These are phyloP conservation scores for Galaxea fascicularis DNA, from an alignment of 92 coral and sea anemone species.

Conservation along the genomic window DNA sequence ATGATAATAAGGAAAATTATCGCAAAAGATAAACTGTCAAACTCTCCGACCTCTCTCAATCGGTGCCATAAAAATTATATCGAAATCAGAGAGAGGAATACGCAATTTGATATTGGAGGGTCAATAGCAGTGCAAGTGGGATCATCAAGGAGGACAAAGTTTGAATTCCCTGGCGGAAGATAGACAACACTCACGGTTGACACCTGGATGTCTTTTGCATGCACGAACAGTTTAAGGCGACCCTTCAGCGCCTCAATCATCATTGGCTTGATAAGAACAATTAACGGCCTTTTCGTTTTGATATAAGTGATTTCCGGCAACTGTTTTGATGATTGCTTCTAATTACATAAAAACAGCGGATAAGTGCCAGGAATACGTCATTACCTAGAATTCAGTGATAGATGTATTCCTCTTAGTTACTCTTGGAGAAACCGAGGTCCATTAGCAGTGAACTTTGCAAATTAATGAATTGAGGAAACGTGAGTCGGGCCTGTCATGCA, in stretches of 20 bases:
- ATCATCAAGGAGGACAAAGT: too few species aligned
- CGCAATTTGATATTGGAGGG: too few species aligned
- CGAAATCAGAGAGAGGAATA: too few species aligned
- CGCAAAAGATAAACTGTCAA: too few species aligned
- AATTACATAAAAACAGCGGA: not conserved
- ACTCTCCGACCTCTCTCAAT: too few species aligned
- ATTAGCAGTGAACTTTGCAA: not conserved
- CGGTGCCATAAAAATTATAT: too few species aligned
- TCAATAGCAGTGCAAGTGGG: too few species aligned
- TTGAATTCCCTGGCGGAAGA: too few species aligned
- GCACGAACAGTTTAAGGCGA: not conserved
- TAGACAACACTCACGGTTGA: too few species aligned
- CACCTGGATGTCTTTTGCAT: not conserved
- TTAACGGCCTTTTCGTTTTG: conserved; percentile 14
- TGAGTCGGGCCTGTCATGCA: not conserved
- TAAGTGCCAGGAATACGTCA: not conserved
- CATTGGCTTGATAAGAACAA: not conserved
- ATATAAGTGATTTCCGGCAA: conserved; percentile 10
- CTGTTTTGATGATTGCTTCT: not conserved
- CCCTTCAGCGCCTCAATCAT: not conserved
- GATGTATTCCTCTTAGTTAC: too few species aligned
- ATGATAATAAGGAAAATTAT: too few species aligned
- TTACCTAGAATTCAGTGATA: not conserved
- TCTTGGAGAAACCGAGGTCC: not conserved
- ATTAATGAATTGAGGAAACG: conserved; percentile 8